Evolutionary conservation across 2,888 invertebrate species (phyloP).

Genomic region (Hemithea aestivaria): DNA sequence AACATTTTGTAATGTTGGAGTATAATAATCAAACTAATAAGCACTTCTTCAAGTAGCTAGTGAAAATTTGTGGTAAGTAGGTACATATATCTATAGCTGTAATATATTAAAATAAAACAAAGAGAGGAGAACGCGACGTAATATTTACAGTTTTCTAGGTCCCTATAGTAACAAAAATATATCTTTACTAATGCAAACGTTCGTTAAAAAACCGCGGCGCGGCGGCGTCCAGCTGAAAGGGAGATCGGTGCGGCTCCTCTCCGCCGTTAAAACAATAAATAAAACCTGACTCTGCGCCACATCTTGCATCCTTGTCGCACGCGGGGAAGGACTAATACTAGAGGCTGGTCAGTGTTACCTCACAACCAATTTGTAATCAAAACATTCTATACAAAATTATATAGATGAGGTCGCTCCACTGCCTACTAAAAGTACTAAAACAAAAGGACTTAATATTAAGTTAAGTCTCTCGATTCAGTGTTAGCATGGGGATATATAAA

Average conservation of each 20-base stretch:
- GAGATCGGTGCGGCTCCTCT: constrained; percentile 17
- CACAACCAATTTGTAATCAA: too few species aligned
- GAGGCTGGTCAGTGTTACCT: too few species aligned
- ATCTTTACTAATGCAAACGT: constrained; percentile 27
- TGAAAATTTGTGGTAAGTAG: constrained; percentile 63
- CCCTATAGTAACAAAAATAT: constrained; percentile 33
- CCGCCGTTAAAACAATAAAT: constrained; percentile 21
- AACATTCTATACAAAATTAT: too few species aligned
- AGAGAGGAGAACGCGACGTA: constrained; percentile 53
- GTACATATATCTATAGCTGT: constrained; percentile 39
- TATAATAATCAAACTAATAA: constrained; percentile 77
- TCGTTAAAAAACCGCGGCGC: constrained; percentile 18
- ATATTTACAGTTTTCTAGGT: constrained; percentile 27
- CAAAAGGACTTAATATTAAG: too few species aligned
- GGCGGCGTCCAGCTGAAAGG: constrained; percentile 13
- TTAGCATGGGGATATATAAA: too few species aligned
- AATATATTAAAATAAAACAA: constrained; percentile 46
- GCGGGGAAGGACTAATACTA: too few species aligned
- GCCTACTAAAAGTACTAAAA: too few species aligned
- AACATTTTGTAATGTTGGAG: constrained; percentile 76
- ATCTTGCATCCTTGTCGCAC: too few species aligned
- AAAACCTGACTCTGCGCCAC: constrained; percentile 17
- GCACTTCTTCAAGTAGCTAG: constrained; percentile 70
- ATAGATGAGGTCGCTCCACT: too few species aligned
- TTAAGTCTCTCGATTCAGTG: too few species aligned